These are phyloP conservation scores for Pan troglodytes DNA, from an alignment of 2,113 vertebrate genomes.

Conservation along the genomic window NHGRI_mPanTro3-v2.1_pri NC_072419.2:13090501-13091000, in stretches of 20 bases:
- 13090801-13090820: background rate
- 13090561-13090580: background rate
- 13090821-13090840: background rate
- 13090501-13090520: no score
- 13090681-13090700: background rate
- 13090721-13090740: background rate
- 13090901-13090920: background rate
- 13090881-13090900: background rate
- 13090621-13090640: background rate
- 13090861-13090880: background rate
- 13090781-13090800: background rate
- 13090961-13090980: conserved; percentile 18
- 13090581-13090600: background rate
- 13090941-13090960: background rate
- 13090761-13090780: background rate
- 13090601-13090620: background rate
- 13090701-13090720: background rate
- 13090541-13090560: no score
- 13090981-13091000: background rate
- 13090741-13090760: background rate
- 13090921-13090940: background rate
- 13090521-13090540: no score
- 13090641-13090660: background rate
- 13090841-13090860: background rate
- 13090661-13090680: background rate